Evolutionary conservation across 2,797 vertebrate genomes (phyloP), one percentile per base, ranked within the genome.

Genomic region (Neostethus bicornis): DNA sequence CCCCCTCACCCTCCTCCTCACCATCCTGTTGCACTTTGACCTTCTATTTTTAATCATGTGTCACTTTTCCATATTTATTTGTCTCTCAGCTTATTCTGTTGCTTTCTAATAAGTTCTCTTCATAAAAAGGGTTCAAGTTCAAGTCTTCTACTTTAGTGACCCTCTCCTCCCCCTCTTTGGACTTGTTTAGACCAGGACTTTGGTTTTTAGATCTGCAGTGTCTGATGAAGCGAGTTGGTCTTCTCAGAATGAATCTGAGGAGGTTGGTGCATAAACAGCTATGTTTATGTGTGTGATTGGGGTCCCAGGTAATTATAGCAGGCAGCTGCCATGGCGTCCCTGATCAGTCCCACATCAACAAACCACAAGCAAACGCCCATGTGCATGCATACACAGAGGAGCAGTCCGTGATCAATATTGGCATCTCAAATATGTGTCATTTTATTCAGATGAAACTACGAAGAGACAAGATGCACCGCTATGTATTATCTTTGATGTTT

Each of bases 241-340:
- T 83, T 83, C 81, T 81, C 81, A 80, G 73, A 73, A n/a, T n/a
- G 84, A 85, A 90, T 85, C 83, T 84, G 59, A 53, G 73, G 34
- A 57, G 12, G 26, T 44, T 60, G 43, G 64, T 62, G 53, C 25
- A 51, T 43, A 51, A 35, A 23, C 32, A 7, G 25, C 25, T 8
- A 10, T 10, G 56, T 67, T 45, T 55, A 53, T 52, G 20, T 59
- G 57, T 56, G 67, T 53, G 74, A 87, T 79, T 32, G n/a, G 78
- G 77, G 82, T 84, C 85, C 75, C 77, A 85, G 85, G 83, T 89
- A 90, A 90, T 90, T 88, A 89, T 78, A 73, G 81, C 73, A 83
- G 87, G 89, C 89, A 90, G 85, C 85, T 90, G 87, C 85, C 85
- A 79, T 70, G 76, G 83, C 82, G 85, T 85, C 79, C 76, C 84